Conservation (phyloP, 1,140 invertebrate species). For the Melitaea cinxia region DNA sequence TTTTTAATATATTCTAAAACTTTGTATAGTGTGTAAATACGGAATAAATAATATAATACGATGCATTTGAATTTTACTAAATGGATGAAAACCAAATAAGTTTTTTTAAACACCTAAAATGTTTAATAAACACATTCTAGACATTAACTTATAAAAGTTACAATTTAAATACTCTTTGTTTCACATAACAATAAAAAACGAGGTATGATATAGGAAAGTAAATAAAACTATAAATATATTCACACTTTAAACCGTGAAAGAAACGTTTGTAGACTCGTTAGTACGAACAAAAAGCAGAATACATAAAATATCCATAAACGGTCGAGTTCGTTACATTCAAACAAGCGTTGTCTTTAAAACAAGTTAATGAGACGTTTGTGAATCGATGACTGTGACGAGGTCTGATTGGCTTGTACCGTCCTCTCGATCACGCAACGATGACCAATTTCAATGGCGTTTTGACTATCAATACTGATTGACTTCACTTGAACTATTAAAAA, state of each 20-base stretch:
- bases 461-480: constrained; percentile 1
- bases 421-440: not conserved
- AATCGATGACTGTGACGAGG: not conserved
- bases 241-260: not conserved
- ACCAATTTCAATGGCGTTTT: not conserved
- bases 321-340: not conserved
- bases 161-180: too few relatives aligned
- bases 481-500: not conserved
- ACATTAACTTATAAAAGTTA: too few relatives aligned
- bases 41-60: too few relatives aligned
- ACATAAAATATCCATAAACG: not conserved
- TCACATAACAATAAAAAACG: too few relatives aligned
- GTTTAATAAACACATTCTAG: too few relatives aligned
- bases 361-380: not conserved
- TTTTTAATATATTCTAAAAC: too few relatives aligned
- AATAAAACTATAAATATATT: too few relatives aligned
- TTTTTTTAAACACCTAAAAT: too few relatives aligned
- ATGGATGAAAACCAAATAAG: too few relatives aligned
- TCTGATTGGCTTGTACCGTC: not conserved
- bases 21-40: too few relatives aligned
- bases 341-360: not conserved
- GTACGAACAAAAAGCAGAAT: not conserved
- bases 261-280: not conserved
- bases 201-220: too few relatives aligned
- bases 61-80: too few relatives aligned